Evolutionary conservation across 2,113 vertebrate genomes (phyloP), one percentile per base, ranked within the genome.

Genomic region (Apistogramma diplotaenia): DNA sequence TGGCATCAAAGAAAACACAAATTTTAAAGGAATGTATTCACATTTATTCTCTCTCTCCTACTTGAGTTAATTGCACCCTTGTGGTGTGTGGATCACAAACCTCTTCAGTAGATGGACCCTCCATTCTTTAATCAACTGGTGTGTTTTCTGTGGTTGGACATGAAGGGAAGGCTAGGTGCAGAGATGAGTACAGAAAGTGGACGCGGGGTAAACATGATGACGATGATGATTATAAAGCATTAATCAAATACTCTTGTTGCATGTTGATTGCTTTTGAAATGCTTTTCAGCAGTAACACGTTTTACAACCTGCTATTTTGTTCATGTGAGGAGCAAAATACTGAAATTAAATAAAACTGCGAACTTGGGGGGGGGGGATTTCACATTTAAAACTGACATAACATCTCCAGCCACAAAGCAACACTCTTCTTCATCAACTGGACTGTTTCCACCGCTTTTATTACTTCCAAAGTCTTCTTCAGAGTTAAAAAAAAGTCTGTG

Each of bases 41-140:
- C 83, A 71, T 81, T 65, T 33, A 31, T 74, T 49, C 46, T 43
- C 29, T 71, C 56, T 51, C 73, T 65, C 29, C 12, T 46, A 40
- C 91, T 93, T 80, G 74, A 93, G 74, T 86, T 91, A 89, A 93
- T 92, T 88, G 82, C 65, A 61, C 19, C n/a, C 56, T 80, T 87
- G 81, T 40, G 70, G 51, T 83, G 75, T 89, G 78, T 78, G 79
- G 84, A 78, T 65, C 83, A 81, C 51, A 78, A 61, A 54, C 81
- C 85, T 90, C 90, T 90, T 92, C 83, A 91, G 27, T 70, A 33
- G 81, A 87, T 75, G 60, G 67, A 80, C 61, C 81, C 81, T 87
- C 56, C 70, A 40, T 62, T 80, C 76, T 78, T 72, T 57, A 71
- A 82, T 87, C 70, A 80, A 21, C 55, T 27, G 43, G 19, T 82